Conservation (phyloP, 2,888 invertebrate species). For the Epirrhoe tristata region DNA sequence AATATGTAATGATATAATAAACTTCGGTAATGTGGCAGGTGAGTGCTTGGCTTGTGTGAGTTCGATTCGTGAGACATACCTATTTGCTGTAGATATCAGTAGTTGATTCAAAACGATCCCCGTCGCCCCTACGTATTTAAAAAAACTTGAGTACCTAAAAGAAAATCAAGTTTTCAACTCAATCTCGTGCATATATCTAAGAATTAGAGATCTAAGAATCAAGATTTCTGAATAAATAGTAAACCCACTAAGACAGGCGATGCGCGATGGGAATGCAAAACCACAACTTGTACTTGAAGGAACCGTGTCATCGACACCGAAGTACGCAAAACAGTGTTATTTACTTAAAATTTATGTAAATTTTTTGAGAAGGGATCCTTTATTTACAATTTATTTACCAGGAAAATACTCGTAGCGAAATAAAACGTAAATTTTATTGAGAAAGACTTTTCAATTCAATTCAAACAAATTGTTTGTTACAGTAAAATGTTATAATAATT, state of each 20-base stretch:
- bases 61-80: too few species aligned
- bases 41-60: too few species aligned
- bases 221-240: conserved; percentile 11
- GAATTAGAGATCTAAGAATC: neutral
- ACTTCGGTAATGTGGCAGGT: too few species aligned
- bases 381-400: neutral
- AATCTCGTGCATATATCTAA: too few species aligned
- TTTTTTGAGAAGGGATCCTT: neutral
- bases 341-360: neutral
- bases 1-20: too few species aligned
- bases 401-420: neutral
- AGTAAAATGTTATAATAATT: too few species aligned
- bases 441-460: neutral
- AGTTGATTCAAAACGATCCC: too few species aligned
- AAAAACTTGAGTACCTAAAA: too few species aligned
- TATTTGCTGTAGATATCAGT: too few species aligned
- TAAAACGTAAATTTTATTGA: neutral
- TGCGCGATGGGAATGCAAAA: conserved; percentile 40
- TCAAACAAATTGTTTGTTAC: too few species aligned
- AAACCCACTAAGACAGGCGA: conserved; percentile 30
- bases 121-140: too few species aligned
- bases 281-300: conserved; percentile 38
- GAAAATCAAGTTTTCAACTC: too few species aligned
- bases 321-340: conserved; percentile 21
- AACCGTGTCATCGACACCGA: conserved; percentile 42